These are phyloP conservation scores for Caenorhabditis angaria DNA, from an alignment of 2,888 invertebrate genomes.

Conservation along the genomic window DNA sequence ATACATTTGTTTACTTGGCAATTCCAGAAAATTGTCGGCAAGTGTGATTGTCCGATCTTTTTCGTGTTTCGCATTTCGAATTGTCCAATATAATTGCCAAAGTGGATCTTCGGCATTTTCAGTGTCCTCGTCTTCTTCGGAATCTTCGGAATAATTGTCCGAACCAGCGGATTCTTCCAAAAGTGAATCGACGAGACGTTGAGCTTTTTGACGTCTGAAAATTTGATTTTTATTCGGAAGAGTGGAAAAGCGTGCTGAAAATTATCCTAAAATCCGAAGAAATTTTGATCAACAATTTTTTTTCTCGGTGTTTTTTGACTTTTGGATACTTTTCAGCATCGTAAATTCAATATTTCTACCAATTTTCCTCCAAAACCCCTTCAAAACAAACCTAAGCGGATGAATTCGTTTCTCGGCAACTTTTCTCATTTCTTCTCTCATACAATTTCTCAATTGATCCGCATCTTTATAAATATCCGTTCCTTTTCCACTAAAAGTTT, in stretches of 20 bases:
- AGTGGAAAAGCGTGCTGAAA: no score
- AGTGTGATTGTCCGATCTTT: constrained; percentile 77
- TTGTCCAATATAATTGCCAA: constrained; percentile 82
- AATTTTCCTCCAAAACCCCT: neutral
- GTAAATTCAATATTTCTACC: neutral
- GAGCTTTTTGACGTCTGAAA: constrained; percentile 46
- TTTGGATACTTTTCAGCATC: no score
- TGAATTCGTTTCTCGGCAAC: constrained; percentile 40
- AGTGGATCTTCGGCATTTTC: constrained; percentile 77
- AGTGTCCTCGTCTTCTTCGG: constrained; percentile 77
- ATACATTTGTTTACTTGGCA: constrained; percentile 84
- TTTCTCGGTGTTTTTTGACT: no score
- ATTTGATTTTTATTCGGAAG: no score
- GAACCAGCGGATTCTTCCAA: constrained; percentile 50
- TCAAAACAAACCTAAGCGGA: constrained; percentile 10
- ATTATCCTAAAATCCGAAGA: no score
- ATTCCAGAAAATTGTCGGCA: constrained; percentile 89
- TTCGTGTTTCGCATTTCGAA: constrained; percentile 75
- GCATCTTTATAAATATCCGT: constrained; percentile 94
- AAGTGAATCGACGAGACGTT: constrained; percentile 60
- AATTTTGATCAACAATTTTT: no score
- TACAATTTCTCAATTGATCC: constrained; percentile 82
- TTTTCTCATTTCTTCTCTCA: constrained; percentile 42
- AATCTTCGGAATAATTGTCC: constrained; percentile 77
- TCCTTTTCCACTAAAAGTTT: constrained; percentile 91